Evolutionary conservation across 2,113 vertebrate species (phyloP), one percentile per base, ranked within the genome.

Genomic region (Sander lucioperca): DNA sequence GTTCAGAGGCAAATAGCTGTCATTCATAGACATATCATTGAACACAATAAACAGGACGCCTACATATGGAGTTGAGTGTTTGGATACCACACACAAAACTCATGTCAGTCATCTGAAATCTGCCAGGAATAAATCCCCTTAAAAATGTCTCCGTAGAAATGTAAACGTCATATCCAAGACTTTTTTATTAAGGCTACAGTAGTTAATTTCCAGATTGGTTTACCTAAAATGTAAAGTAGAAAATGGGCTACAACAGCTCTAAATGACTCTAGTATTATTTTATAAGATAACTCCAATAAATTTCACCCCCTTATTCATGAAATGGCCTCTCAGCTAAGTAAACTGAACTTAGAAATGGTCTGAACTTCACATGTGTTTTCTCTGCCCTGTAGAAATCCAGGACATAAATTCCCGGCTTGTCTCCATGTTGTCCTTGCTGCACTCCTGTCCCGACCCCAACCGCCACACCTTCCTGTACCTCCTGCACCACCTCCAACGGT

Each of bases 401-500:
- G 94, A 95, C 80, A n/a, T 71, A 2, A 30, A 83, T 65, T 21
- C 82, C 12, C 89, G 74, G n/a, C 82, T 81, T 13, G 58, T 48
- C 45, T 74, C 80, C 45, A 88, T 96, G 94, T 21, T 94, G 83
- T 84, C 91, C 19, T 56, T 94, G 75, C 87, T 96, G 47, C 73
- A 93, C 62, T 90, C 90, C 43, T 92, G 90, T 54, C 92, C 95
- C 1, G 88, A 90, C 1, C 75, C 88, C 63, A 96, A 94, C 80
- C 91, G 90, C 16, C 89, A 95, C 91, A 95, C 95, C 48, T 93
- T 95, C 79, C 87, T 95, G 79, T 95, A 90, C 88, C 92, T 96
- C 39, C 77, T 96, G 70, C 93, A 90, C 65, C 95, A 96, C 82
- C 94, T 96, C 10, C 91, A 83, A 85, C 78, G 94, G 95, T 96